Conservation (phyloP, 2,888 invertebrate genomes). For the Gandaritis pyraliata region DNA sequence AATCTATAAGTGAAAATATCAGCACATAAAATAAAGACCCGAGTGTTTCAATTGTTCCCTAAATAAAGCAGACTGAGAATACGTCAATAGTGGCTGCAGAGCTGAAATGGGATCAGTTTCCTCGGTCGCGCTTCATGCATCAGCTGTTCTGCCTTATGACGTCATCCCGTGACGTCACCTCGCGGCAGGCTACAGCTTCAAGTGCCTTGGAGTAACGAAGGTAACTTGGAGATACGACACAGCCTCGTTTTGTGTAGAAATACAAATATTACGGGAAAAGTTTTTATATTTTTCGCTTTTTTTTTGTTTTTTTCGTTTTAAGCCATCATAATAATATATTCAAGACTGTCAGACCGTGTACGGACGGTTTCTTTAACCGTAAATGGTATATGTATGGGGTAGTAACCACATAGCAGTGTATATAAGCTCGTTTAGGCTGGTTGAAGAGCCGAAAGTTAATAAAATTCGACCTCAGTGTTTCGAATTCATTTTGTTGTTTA, state of each 20-base stretch:
- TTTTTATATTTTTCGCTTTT: background rate
- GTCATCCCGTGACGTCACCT: conserved; percentile 27
- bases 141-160: conserved; percentile 26
- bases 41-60: background rate
- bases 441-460: too few relatives aligned
- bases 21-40: background rate
- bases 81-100: conserved; percentile 18
- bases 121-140: conserved; percentile 24
- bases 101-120: conserved; percentile 25
- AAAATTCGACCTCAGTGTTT: too few relatives aligned
- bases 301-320: too few relatives aligned
- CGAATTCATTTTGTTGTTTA: too few relatives aligned
- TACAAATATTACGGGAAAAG: background rate
- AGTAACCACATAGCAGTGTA: too few relatives aligned
- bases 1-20: background rate
- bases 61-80: conserved; percentile 4
- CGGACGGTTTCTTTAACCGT: too few relatives aligned
- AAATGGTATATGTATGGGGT: too few relatives aligned
- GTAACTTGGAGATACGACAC: background rate
- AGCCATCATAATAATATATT: too few relatives aligned
- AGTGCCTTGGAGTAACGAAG: conserved; percentile 5
- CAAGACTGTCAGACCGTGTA: too few relatives aligned
- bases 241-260: background rate
- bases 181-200: conserved; percentile 9
- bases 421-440: too few relatives aligned